These are phyloP conservation scores for Boloria euphrosyne DNA, from an alignment of 2,888 invertebrate genomes.

Conservation along the genomic window DNA sequence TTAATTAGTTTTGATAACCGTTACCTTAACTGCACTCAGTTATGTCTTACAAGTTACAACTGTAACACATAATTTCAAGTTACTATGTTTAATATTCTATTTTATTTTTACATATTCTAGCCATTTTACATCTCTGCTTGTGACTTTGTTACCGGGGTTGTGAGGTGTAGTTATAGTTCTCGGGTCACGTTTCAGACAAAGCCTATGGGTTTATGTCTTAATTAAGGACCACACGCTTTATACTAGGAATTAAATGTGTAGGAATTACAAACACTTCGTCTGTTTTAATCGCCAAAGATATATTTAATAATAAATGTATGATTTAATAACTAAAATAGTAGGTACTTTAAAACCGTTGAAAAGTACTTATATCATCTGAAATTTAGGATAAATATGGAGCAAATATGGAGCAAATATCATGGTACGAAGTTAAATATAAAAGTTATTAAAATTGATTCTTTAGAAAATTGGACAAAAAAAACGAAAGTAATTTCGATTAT, in stretches of 20 bases:
- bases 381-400: no score
- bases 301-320: background rate
- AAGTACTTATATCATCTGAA: no score
- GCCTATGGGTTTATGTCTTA: slow-evolving; percentile 72
- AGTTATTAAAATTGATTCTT: no score
- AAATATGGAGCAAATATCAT: no score
- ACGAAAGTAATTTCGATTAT: no score
- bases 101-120: slow-evolving; percentile 23
- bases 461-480: no score
- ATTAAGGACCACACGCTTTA: slow-evolving; percentile 60
- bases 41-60: no score
- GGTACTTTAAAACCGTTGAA: background rate
- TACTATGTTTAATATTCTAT: background rate
- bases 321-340: no score
- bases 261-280: slow-evolving; percentile 30
- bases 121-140: slow-evolving; percentile 31
- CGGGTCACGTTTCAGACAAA: slow-evolving; percentile 71
- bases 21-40: no score
- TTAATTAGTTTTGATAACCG: no score
- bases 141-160: slow-evolving; percentile 45
- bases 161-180: slow-evolving; percentile 58
- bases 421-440: no score
- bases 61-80: no score
- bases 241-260: slow-evolving; percentile 34
- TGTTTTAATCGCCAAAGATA: background rate